These are phyloP conservation scores for Leucophora obtusa DNA, from an alignment of 2,888 invertebrate genomes.

Conservation along the genomic window DNA sequence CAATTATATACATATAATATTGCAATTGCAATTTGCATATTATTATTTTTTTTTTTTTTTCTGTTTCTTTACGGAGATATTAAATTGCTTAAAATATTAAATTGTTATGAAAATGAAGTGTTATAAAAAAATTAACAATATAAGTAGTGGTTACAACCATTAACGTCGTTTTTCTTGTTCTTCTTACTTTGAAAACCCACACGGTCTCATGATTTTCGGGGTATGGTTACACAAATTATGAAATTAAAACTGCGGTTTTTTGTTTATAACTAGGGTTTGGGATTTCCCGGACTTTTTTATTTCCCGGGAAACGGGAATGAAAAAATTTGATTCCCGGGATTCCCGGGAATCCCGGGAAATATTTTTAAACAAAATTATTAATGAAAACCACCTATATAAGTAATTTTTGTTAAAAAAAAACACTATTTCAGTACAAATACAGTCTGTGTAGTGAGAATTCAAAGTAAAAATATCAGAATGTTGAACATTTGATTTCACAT, in stretches of 20 bases:
- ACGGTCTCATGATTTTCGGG: constrained; percentile 45
- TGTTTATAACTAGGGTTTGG: constrained; percentile 20
- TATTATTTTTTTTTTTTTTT: constrained; percentile 19
- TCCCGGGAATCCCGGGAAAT: no score
- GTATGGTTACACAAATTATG: constrained; percentile 51
- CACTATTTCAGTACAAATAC: no score
- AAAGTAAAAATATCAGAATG: no score
- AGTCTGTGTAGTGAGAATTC: no score
- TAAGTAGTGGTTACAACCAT: constrained; percentile 42
- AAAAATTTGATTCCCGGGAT: no score
- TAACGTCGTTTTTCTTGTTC: constrained; percentile 37
- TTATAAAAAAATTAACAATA: constrained; percentile 36
- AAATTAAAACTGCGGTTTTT: constrained; percentile 46
- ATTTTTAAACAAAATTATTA: no score
- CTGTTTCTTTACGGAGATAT: constrained; percentile 12
- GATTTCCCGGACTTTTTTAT: no score
- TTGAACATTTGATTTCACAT: no score
- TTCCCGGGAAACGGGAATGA: no score
- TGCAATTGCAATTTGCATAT: constrained; percentile 43
- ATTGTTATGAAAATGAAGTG: constrained; percentile 50
- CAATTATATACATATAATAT: constrained; percentile 12
- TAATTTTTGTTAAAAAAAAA: no score
- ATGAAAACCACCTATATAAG: no score
- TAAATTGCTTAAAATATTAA: constrained; percentile 45
- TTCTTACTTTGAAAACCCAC: constrained; percentile 43